phyloP scores from a whole-genome alignment of 2,113 vertebrate species.

The Actenoides hombroni region DNA sequence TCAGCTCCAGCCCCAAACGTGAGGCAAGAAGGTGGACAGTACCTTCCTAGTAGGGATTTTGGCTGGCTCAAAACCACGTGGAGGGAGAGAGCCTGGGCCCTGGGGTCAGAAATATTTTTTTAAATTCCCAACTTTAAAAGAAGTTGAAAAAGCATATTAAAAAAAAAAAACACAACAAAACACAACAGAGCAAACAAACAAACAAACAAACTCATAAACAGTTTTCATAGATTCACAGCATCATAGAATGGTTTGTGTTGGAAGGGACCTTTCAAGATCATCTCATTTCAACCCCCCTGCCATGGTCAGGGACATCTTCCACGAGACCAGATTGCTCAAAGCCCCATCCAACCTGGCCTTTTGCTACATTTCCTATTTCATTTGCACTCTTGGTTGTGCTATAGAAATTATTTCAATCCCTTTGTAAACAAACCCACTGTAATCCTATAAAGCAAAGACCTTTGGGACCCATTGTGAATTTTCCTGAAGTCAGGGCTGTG shows the following conservation, averaged over 20 bases:
- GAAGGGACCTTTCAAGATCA: not conserved
- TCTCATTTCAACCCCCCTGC: not conserved
- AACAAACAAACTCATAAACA: not conserved
- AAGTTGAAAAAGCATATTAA: not conserved
- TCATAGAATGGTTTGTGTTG: not conserved
- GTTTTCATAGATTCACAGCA: not conserved
- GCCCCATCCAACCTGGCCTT: not conserved
- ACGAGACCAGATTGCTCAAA: not conserved
- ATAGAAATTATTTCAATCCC: not conserved
- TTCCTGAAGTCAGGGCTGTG: not conserved
- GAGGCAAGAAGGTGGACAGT: not conserved
- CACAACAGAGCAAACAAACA: not conserved
- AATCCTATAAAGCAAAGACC: not conserved
- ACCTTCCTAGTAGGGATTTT: not conserved
- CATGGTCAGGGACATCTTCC: not conserved
- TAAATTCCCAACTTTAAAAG: not conserved
- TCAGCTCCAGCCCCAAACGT: not conserved
- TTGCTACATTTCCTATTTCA: not conserved
- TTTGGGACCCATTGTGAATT: not conserved
- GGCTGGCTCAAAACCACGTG: fast-evolving
- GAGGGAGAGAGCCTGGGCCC: not conserved
- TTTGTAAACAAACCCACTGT: not conserved
- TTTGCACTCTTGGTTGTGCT: not conserved
- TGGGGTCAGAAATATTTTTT: not conserved
- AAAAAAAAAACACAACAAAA: not conserved